A percentile compares a stretch with the other conserved stretches of the same genome.
Conservation (phyloP, 2,113 vertebrate species). For the Gnathonemus longibarbis region DNA sequence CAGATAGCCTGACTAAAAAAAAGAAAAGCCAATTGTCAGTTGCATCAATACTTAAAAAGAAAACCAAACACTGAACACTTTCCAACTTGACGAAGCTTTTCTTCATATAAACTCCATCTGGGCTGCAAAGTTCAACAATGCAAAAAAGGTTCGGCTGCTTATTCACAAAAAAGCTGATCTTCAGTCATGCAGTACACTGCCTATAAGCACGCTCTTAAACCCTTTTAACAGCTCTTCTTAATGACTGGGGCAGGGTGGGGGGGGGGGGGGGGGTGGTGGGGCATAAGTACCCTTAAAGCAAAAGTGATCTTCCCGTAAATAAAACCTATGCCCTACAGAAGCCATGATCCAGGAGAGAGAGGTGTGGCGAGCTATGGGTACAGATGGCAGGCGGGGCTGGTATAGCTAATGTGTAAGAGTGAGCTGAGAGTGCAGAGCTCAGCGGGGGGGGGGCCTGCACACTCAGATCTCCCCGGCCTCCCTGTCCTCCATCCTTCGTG, state of each 20-base stretch:
- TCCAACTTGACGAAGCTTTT: not conserved
- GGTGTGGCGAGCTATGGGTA: not conserved
- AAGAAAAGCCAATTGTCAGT: not conserved
- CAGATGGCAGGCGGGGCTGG: not conserved
- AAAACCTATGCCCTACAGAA: conserved; percentile 13
- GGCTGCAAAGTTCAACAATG: not conserved
- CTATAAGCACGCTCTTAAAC: not conserved
- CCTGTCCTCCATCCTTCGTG: conserved; percentile 76
- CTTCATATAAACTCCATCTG: not conserved
- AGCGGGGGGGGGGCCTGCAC: conserved; percentile 13
- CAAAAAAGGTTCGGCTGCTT: not conserved
- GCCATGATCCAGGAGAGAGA: conserved; percentile 23
- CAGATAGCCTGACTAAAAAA: not conserved
- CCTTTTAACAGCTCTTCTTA: not conserved
- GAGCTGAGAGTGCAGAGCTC: conserved; percentile 2
- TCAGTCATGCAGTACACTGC: not conserved
- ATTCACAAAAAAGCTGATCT: not conserved
- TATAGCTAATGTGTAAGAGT: not conserved
- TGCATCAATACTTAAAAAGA: not conserved
- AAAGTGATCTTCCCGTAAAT: not conserved
- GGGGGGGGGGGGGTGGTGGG: too few relatives aligned
- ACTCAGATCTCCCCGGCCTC: conserved; percentile 82
- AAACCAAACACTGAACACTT: not conserved
- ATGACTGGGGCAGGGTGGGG: not conserved
- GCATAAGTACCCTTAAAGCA: conserved; percentile 6